phyloP scores from a whole-genome alignment of 2,888 invertebrate species.

The Drosophila vallismaia region DNA sequence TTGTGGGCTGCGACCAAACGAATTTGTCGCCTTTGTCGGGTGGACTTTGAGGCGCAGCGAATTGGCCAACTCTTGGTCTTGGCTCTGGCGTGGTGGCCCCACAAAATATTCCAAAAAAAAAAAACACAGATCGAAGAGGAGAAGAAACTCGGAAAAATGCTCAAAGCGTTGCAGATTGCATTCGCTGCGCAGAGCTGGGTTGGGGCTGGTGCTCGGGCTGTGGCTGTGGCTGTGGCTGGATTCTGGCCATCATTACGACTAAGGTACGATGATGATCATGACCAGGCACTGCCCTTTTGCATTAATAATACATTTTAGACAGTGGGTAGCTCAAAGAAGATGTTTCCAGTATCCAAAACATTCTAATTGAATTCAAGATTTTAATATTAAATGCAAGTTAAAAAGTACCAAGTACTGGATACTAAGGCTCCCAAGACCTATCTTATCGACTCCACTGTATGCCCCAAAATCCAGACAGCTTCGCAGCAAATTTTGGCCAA shows the following conservation, averaged over 20 bases:
- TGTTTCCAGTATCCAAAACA: neutral
- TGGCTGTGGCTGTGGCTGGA: no score
- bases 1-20: conserved; percentile 31
- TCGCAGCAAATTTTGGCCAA: neutral
- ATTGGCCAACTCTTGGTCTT: conserved; percentile 52
- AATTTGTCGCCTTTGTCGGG: conserved; percentile 50
- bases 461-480: neutral
- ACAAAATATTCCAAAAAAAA: conserved; percentile 7
- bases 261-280: conserved; percentile 30
- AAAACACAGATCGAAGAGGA: conserved; percentile 1
- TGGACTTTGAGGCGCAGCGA: conserved; percentile 56
- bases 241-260: conserved; percentile 28
- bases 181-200: conserved; percentile 67
- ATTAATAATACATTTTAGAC: conserved; percentile 74
- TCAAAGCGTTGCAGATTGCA: conserved; percentile 80
- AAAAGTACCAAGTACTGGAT: no score
- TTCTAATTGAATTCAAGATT: neutral
- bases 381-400: neutral
- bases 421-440: no score
- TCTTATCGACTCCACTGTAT: neutral
- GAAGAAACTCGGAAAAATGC: conserved; percentile 52
- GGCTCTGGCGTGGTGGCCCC: conserved; percentile 19
- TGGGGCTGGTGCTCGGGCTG: no score
- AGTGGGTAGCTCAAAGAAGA: neutral
- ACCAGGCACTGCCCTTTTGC: conserved; percentile 63